phyloP scores from a whole-genome alignment of 53 echinoderm and acorn worm genomes.

The Glandiceps talaboti region DNA sequence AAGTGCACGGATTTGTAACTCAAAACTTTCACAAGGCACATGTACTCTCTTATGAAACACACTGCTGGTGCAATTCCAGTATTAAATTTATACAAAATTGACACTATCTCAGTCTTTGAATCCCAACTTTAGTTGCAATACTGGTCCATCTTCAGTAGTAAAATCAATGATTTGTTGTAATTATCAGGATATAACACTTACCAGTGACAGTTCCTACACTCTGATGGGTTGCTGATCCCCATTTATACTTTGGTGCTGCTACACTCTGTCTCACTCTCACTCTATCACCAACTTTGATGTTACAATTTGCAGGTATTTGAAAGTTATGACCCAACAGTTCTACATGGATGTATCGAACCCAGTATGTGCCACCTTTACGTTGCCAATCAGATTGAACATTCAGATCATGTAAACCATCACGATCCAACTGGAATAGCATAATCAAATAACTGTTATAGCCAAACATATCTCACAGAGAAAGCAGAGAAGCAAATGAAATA shows the following conservation, averaged over 20 bases:
- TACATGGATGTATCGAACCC: conserved; percentile 99
- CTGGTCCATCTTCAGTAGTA: too few species aligned
- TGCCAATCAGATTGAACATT: conserved; percentile 98
- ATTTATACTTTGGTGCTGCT: conserved; percentile 84
- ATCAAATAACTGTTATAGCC: too few species aligned
- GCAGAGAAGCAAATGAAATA: too few species aligned
- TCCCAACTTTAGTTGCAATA: too few species aligned
- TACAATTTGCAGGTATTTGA: conserved; percentile 69
- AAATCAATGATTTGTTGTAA: too few species aligned
- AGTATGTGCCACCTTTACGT: conserved; percentile 90
- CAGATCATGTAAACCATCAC: conserved; percentile 90
- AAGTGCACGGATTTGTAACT: conserved; percentile 2
- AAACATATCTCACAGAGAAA: too few species aligned
- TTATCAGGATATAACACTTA: conserved; percentile 23
- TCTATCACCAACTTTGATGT: conserved; percentile 93
- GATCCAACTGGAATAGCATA: conserved; percentile 73
- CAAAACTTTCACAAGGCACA: too few species aligned
- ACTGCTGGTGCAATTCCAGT: neutral
- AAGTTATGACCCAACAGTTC: conserved; percentile 79
- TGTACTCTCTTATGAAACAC: neutral
- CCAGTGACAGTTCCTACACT: conserved; percentile 91
- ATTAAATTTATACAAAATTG: too few species aligned
- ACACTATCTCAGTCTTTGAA: too few species aligned
- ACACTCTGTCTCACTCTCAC: conserved; percentile 67
- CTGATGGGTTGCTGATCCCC: conserved; percentile 92